phyloP scores from a whole-genome alignment of 1,140 invertebrate species.

The Pinna nobilis region DNA sequence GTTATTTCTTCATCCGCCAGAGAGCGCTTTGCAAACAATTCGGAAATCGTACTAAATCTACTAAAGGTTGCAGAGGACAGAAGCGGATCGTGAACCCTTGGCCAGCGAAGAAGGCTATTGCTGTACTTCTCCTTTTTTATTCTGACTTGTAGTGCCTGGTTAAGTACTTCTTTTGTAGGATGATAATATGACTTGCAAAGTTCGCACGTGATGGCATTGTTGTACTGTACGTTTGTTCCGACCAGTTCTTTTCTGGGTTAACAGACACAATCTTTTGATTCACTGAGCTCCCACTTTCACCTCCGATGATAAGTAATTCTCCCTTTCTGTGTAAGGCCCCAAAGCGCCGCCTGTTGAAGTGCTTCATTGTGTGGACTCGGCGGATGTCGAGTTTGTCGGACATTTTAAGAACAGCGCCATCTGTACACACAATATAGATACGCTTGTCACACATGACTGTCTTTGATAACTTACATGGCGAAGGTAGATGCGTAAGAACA shows the following conservation, averaged over 20 bases:
- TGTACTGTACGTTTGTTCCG: slow-evolving; percentile 27
- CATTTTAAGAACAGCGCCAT: slow-evolving; percentile 50
- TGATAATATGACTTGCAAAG: slow-evolving; percentile 55
- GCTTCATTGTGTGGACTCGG: slow-evolving; percentile 42
- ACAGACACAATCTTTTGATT: slow-evolving; percentile 52
- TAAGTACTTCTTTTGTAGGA: slow-evolving; percentile 56
- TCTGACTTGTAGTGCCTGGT: slow-evolving; percentile 24
- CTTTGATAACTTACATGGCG: slow-evolving; percentile 51
- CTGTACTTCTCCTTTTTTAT: slow-evolving; percentile 1
- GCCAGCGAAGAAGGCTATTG: no score
- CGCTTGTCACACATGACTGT: slow-evolving; percentile 52
- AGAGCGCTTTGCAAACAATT: no score
- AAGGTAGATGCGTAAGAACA: slow-evolving; percentile 44
- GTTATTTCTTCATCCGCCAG: no score
- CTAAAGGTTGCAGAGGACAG: no score
- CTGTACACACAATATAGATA: slow-evolving; percentile 56
- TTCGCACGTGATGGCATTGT: slow-evolving; percentile 55
- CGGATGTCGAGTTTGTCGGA: slow-evolving; percentile 33
- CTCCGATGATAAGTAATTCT: slow-evolving; percentile 49
- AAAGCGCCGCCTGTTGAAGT: slow-evolving; percentile 54
- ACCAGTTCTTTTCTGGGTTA: slow-evolving; percentile 42
- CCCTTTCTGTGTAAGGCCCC: slow-evolving; percentile 54
- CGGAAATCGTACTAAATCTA: no score
- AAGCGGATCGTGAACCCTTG: background rate
- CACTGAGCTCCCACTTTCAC: slow-evolving; percentile 49